phyloP scores from a whole-genome alignment of 2,888 invertebrate genomes.

The Gryllus longicercus region DNA sequence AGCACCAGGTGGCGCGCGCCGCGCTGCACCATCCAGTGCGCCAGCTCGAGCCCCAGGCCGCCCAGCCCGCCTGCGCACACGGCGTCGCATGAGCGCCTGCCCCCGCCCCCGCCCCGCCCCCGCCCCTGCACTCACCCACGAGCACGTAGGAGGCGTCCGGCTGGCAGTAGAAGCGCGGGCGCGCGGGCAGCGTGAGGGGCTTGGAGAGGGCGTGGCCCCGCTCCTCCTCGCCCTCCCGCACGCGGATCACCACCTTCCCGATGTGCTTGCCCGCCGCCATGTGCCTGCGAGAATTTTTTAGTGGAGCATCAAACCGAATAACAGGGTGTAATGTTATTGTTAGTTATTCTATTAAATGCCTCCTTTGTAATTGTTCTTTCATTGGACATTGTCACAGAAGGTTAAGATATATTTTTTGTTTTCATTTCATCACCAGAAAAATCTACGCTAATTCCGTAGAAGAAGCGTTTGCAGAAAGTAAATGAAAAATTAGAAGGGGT shows the following conservation, averaged over 20 bases:
- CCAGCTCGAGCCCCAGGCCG: conserved; percentile 57
- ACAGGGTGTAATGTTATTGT: too few relatives aligned
- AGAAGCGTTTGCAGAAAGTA: too few relatives aligned
- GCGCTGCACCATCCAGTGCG: conserved; percentile 52
- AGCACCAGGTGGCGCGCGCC: conserved; percentile 53
- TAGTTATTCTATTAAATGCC: too few relatives aligned
- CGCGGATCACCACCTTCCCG: conserved; percentile 60
- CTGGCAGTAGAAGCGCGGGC: neutral
- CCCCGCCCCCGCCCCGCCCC: too few relatives aligned
- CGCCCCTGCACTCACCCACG: conserved; percentile 36
- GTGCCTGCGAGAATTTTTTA: conserved; percentile 43
- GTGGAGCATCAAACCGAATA: too few relatives aligned
- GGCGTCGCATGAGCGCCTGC: too few relatives aligned
- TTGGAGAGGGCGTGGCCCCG: conserved; percentile 50
- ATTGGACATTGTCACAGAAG: too few relatives aligned
- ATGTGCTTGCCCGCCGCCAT: conserved; percentile 74
- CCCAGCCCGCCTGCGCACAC: conserved; percentile 49
- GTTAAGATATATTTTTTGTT: too few relatives aligned
- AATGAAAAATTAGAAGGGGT: too few relatives aligned
- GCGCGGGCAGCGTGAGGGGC: neutral
- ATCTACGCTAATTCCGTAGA: too few relatives aligned
- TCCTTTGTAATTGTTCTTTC: too few relatives aligned
- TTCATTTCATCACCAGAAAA: too few relatives aligned
- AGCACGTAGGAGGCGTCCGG: neutral
- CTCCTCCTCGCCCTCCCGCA: conserved; percentile 38